Conservation (phyloP, 2,797 vertebrate species). For the Valencia hispanica region DNA sequence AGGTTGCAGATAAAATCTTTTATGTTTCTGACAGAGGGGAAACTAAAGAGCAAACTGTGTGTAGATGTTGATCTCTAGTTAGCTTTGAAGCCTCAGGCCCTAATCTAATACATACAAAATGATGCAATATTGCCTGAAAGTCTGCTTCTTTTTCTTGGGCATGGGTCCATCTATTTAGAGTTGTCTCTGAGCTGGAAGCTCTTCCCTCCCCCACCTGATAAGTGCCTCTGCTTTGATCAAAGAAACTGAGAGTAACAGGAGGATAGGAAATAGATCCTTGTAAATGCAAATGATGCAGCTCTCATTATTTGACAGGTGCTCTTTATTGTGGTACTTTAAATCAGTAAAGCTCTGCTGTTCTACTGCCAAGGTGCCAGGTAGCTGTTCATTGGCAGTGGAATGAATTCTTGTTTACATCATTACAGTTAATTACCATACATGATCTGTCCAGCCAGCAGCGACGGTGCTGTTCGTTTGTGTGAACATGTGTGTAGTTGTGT, state of each 20-base stretch:
- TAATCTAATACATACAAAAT: conserved; percentile 33
- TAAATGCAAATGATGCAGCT: conserved; percentile 35
- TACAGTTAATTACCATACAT: conserved; percentile 78
- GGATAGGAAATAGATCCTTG: conserved; percentile 38
- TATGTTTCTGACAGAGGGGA: conserved; percentile 44
- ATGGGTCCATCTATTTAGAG: conserved; percentile 44
- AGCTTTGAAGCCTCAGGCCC: conserved; percentile 52
- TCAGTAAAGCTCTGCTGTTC: conserved; percentile 47
- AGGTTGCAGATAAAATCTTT: conserved; percentile 30
- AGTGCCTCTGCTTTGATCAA: conserved; percentile 57
- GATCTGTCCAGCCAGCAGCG: conserved; percentile 57
- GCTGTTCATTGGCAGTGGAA: conserved; percentile 62
- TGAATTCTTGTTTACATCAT: conserved; percentile 82
- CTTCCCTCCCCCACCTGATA: conserved; percentile 47
- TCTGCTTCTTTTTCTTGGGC: conserved; percentile 30
- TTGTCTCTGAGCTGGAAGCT: conserved; percentile 36
- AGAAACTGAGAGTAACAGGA: conserved; percentile 33
- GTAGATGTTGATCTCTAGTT: conserved; percentile 26
- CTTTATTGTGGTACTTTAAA: conserved; percentile 43
- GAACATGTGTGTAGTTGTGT: conserved; percentile 19
- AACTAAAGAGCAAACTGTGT: conserved; percentile 19
- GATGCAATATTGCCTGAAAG: conserved; percentile 27
- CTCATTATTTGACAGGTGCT: conserved; percentile 40
- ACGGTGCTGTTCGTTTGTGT: neutral
- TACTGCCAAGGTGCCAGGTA: conserved; percentile 76